Base-by-base conservation (phyloP, 2,797 vertebrate species). In the Threskiornis aethiopicus region DNA sequence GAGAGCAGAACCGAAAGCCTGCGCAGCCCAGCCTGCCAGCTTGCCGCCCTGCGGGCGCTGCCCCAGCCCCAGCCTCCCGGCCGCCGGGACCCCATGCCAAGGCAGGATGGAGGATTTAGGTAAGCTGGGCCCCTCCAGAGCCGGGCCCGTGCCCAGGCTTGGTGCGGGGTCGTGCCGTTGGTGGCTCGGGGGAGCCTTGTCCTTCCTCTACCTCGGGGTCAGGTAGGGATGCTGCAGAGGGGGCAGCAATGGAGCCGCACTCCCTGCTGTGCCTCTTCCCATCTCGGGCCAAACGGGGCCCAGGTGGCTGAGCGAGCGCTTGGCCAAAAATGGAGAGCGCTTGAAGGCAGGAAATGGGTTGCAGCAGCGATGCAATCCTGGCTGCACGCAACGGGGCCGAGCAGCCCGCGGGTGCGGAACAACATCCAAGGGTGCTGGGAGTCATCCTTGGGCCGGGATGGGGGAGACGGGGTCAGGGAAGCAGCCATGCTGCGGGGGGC, bases 21-120 rank as follows among this genome's bases (percentile, higher is more conserved):
- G 28, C 1, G 0, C 49, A 42, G 84, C 58, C 26, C 29, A 4
- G 18, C 6, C 62, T 16, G 37, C 54, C 62, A 8, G 55, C 69
- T 58, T 17, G 1, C 49, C 10, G 3, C 72, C 46, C 64, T 7
- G 11, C 12, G 5, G 55, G 10, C 1, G 2, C 82, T 65, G 69
- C 61, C 28, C 44, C 29, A 8, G 70, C 22, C 39, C 39, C 59
- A 41, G 51, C 21, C 22, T 39, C 21, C 26, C 2, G 1, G 72
- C 66, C 5, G 1, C 47, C 0, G 0, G 13, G 33, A 58, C 69
- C 59, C 59, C 4, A 1, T 3, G 0, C 44, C 1, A 0, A 39
- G 35, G 39, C 70, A 72, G 46, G 42, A 96, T 97, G 96, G 95
- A 96, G 41, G 95, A 95, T 80, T 35, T 96, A 75, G 96, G 95